A percentile compares a stretch with the other conserved stretches of the same genome.
These are phyloP conservation scores for Musca vetustissima DNA, from an alignment of 1,140 invertebrate species.

Conservation along the genomic window DNA sequence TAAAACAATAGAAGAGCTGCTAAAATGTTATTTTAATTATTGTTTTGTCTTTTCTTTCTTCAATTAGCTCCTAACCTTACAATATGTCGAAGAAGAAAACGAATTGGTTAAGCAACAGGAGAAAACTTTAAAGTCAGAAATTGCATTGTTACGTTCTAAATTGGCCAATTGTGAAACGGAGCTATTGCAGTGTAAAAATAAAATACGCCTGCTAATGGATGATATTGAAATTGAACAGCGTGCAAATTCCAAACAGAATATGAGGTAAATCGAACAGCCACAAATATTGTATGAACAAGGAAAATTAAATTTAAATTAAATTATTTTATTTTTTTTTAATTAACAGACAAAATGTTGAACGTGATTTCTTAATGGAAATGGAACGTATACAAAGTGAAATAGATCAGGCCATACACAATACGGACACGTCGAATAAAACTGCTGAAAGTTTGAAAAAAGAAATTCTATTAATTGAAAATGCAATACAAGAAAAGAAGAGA, in stretches of 20 bases:
- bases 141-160: constrained; percentile 78
- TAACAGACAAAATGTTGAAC: constrained; percentile 68
- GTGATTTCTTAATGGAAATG: constrained; percentile 75
- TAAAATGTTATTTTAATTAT: too few relatives aligned
- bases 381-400: constrained; percentile 79
- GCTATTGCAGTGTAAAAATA: constrained; percentile 84
- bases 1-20: too few relatives aligned
- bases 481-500: constrained; percentile 81
- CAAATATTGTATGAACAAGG: not conserved
- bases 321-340: constrained; percentile 40
- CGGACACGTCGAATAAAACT: constrained; percentile 77
- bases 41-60: not conserved
- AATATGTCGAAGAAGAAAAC: constrained; percentile 82
- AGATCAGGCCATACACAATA: constrained; percentile 77
- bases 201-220: constrained; percentile 73
- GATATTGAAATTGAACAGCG: constrained; percentile 62
- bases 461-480: constrained; percentile 72
- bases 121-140: constrained; percentile 82
- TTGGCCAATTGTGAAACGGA: constrained; percentile 86
- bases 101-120: constrained; percentile 87
- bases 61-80: constrained; percentile 69
- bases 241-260: constrained; percentile 45
- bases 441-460: constrained; percentile 79
- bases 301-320: constrained; percentile 35
- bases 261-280: constrained; percentile 35